phyloP scores from a whole-genome alignment of 2,888 invertebrate genomes.

The Eupithecia pulchellata region DNA sequence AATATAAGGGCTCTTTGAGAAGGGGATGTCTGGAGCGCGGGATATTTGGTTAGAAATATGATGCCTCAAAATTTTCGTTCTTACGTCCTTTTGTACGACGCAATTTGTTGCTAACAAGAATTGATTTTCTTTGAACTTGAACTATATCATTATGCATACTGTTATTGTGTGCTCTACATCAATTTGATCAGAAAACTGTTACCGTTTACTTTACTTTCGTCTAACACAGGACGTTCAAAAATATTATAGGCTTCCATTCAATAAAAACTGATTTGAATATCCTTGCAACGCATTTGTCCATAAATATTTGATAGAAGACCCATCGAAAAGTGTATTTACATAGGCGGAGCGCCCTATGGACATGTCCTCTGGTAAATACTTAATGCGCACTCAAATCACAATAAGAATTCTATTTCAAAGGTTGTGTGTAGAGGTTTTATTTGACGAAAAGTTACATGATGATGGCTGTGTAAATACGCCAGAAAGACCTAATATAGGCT shows the following conservation, averaged over 20 bases:
- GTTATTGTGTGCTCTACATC: background rate
- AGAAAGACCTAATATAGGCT: background rate
- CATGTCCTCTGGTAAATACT: constrained; percentile 70
- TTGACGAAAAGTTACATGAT: constrained; percentile 12
- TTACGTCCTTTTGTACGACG: constrained; percentile 6
- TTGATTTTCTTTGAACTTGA: constrained; percentile 2
- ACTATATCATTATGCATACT: background rate
- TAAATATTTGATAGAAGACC: constrained; percentile 40
- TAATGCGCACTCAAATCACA: constrained; percentile 76
- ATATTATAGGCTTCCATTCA: background rate
- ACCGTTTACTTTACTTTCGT: background rate
- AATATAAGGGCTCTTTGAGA: constrained; percentile 77
- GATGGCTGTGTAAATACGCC: background rate
- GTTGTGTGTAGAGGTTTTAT: constrained; percentile 50
- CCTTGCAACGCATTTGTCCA: constrained; percentile 39
- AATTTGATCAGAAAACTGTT: background rate
- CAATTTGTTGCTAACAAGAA: constrained; percentile 10
- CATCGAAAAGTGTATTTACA: constrained; percentile 47
- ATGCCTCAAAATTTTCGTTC: constrained; percentile 29
- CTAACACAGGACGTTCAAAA: background rate
- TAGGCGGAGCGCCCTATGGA: constrained; percentile 48
- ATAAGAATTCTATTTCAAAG: constrained; percentile 70
- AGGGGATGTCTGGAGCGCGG: constrained; percentile 51
- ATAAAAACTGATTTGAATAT: constrained; percentile 45
- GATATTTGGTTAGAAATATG: constrained; percentile 43